Conservation (phyloP, 1,140 invertebrate species). For the Stegodyphus mimosarum region DNA sequence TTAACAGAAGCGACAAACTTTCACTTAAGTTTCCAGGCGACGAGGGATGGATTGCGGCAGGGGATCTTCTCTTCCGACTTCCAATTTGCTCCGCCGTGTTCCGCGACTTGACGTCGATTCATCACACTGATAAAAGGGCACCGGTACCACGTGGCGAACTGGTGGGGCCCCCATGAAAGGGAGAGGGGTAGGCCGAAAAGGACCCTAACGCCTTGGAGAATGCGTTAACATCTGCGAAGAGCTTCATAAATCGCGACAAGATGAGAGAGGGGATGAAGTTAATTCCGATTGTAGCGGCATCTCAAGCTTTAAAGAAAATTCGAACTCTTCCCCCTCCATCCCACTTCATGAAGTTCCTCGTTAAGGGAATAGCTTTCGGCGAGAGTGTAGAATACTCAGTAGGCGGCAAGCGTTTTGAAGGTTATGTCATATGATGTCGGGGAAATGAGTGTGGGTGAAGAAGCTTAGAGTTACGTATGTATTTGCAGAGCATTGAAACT, state of each 20-base stretch:
- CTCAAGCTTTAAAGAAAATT: background rate
- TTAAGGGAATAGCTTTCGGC: too few species aligned
- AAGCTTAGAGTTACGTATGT: too few species aligned
- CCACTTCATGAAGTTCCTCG: too few species aligned
- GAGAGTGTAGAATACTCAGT: too few species aligned
- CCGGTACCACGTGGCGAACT: slow-evolving; percentile 12
- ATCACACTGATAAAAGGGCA: slow-evolving; percentile 57
- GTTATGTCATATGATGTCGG: too few species aligned
- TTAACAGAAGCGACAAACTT: too few species aligned
- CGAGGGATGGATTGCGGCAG: background rate
- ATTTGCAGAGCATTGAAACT: too few species aligned
- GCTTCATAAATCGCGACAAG: background rate
- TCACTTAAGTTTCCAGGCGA: too few species aligned
- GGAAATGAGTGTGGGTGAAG: too few species aligned
- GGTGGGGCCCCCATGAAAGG: background rate
- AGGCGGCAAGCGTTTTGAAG: too few species aligned
- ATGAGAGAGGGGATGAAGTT: background rate
- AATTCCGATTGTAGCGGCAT: slow-evolving; percentile 17
- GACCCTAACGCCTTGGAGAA: background rate
- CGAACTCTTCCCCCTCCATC: too few species aligned
- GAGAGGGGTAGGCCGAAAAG: background rate
- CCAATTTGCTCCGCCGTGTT: slow-evolving; percentile 41
- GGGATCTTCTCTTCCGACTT: slow-evolving; percentile 38
- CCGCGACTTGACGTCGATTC: slow-evolving; percentile 38
- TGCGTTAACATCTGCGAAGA: slow-evolving; percentile 7